Base-by-base conservation (phyloP, 2,797 vertebrate genomes). In the Catostomus latipinnis region DNA sequence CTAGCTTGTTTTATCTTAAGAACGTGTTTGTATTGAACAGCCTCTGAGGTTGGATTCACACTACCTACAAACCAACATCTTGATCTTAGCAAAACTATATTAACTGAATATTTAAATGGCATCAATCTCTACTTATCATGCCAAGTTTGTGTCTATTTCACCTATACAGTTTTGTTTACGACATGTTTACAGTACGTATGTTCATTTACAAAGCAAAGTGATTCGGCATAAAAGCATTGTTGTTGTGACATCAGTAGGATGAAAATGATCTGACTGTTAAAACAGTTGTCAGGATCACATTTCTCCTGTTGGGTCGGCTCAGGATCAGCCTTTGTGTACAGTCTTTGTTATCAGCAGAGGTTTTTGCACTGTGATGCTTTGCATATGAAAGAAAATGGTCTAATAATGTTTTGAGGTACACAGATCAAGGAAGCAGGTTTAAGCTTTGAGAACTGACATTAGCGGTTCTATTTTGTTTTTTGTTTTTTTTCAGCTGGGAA, bases 271-370 rank as follows among this genome's bases (percentile, higher is more conserved):
- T n/a, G 16, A 70, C 76, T 63, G 18, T 63, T 57, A 78, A 75
- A 45, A 14, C 48, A 48, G 63, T 71, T 46, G 67, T 68, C 49
- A 22, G 60, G 76, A 57, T 82, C 50, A 74, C 71, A 78, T 73
- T 56, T 81, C 82, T 86, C 62, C 50, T 53, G 80, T 87, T 87
- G 76, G 76, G 86, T 85, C 85, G 78, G 85, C 87, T 91, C 87
- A 88, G 90, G 89, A 49, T 74, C 88, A 80, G 60, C 89, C 82
- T 91, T 90, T 90, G 89, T 92, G 90, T 88, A 62, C 22, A 14
- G 60, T 65, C 0, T 6, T 54, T 54, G 63, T 54, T 77, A 63
- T 74, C 49, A 46, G 56, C 65, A 81, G 50, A 52, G 34, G 54
- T 75, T 63, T 54, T 12, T 70, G 11, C 48, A 60, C 22, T 16